A percentile compares a stretch with the other conserved stretches of the same genome.
Conservation (phyloP, 64 coral and sea anemone species). For the Montipora sp. region DNA sequence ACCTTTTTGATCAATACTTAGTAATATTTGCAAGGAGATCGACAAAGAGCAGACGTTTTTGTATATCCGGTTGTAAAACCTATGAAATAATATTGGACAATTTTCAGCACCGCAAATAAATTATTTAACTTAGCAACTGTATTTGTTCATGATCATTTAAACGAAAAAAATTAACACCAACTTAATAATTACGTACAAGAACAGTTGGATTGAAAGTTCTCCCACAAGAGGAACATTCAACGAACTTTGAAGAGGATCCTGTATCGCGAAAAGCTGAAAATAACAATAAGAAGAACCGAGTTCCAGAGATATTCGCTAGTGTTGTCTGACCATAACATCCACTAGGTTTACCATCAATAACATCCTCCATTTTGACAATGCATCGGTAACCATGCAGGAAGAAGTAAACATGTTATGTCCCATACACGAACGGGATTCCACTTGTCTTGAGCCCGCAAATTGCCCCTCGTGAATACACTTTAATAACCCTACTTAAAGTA, state of each 20-base stretch:
- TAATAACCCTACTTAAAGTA: too few species aligned
- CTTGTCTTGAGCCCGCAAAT: constrained; percentile 8
- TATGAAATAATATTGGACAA: too few species aligned
- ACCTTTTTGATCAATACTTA: too few species aligned
- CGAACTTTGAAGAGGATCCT: constrained; percentile 49
- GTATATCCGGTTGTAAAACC: too few species aligned
- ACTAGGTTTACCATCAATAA: constrained; percentile 70
- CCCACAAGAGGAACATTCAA: constrained; percentile 69
- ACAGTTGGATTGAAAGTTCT: constrained; percentile 72
- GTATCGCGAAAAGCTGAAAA: constrained; percentile 83
- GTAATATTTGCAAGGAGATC: too few species aligned
- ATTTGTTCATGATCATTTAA: too few species aligned
- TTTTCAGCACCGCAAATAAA: too few species aligned
- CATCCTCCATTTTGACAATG: constrained; percentile 54
- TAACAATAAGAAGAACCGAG: background rate
- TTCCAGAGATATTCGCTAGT: background rate
- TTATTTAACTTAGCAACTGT: too few species aligned
- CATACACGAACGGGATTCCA: background rate
- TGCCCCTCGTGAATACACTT: too few species aligned
- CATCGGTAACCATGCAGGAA: constrained; percentile 34
- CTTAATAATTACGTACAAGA: background rate
- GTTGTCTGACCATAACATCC: background rate
- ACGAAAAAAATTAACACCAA: constrained; percentile 4
- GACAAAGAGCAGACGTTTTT: too few species aligned
- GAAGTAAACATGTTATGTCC: background rate